A percentile compares a stretch with the other conserved stretches of the same genome.
phyloP scores from a whole-genome alignment of 2,113 vertebrate species.

The Cyprinodon brontotheroides region DNA sequence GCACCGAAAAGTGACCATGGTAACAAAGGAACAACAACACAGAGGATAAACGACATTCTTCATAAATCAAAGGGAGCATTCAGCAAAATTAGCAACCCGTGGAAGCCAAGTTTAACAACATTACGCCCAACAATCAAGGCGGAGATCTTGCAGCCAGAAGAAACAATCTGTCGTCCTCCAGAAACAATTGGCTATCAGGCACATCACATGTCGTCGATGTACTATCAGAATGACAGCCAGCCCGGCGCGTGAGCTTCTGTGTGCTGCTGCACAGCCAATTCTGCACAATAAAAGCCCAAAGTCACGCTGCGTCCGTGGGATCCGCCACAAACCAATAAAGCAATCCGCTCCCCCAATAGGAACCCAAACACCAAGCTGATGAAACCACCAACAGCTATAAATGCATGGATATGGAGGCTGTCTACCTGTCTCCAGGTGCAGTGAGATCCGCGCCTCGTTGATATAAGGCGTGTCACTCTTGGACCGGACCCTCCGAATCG shows the following conservation, averaged over 20 bases:
- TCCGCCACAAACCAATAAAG: conserved; percentile 27
- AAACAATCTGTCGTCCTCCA: conserved; percentile 13
- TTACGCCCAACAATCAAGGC: conserved; percentile 37
- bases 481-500: conserved; percentile 94
- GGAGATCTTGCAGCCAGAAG: conserved; percentile 30
- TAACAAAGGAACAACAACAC: conserved; percentile 66
- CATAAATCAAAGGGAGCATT: conserved; percentile 38
- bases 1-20: conserved; percentile 56
- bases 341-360: conserved; percentile 3
- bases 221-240: neutral
- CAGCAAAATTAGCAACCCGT: conserved; percentile 24
- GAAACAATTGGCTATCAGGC: conserved; percentile 14
- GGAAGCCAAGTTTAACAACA: conserved; percentile 46
- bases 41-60: conserved; percentile 10
- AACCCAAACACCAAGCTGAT: neutral
- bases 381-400: neutral
- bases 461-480: conserved; percentile 98
- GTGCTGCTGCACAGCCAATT: conserved; percentile 22
- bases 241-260: neutral
- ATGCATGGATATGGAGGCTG: conserved; percentile 12
- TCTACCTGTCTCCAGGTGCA: conserved; percentile 94
- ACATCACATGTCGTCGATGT: neutral
- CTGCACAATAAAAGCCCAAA: conserved; percentile 54
- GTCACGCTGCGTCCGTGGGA: conserved; percentile 43
- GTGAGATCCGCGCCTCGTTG: conserved; percentile 93